Evolutionary conservation across 2,888 invertebrate species (phyloP).

Genomic region (Acronicta aceris): DNA sequence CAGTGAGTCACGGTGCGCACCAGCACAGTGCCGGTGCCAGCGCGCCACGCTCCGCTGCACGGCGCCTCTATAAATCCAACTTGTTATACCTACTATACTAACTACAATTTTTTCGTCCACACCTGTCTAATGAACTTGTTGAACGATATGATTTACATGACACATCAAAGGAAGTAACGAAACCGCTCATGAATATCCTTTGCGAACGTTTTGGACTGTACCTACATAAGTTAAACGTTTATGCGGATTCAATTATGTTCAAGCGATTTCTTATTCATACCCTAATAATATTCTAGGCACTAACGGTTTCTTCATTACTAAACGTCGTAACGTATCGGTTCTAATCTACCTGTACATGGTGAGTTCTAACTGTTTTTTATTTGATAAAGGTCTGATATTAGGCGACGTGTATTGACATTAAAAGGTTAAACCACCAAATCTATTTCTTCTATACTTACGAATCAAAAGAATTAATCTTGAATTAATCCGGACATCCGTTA

Average conservation of each 20-base stretch:
- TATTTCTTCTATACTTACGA: too few relatives aligned
- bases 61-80: constrained; percentile 33
- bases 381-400: too few relatives aligned
- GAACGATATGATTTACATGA: constrained; percentile 32
- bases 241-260: constrained; percentile 1
- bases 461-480: constrained; percentile 2
- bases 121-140: constrained; percentile 46
- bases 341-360: too few relatives aligned
- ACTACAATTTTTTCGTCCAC: constrained; percentile 30
- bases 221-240: background rate
- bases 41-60: constrained; percentile 42
- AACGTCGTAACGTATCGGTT: too few relatives aligned
- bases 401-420: too few relatives aligned
- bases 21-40: too few relatives aligned
- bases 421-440: too few relatives aligned
- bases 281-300: too few relatives aligned
- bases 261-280: constrained; percentile 3
- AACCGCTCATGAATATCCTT: constrained; percentile 23
- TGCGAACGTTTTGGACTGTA: constrained; percentile 15
- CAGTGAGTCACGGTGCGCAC: constrained; percentile 33
- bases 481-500: constrained; percentile 1
- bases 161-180: constrained; percentile 31
- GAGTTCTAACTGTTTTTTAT: too few relatives aligned
- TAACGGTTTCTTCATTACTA: too few relatives aligned
- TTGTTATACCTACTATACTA: constrained; percentile 41